Conservation (phyloP, 2,797 vertebrate genomes). For the Gymnodraco acuticeps region DNA sequence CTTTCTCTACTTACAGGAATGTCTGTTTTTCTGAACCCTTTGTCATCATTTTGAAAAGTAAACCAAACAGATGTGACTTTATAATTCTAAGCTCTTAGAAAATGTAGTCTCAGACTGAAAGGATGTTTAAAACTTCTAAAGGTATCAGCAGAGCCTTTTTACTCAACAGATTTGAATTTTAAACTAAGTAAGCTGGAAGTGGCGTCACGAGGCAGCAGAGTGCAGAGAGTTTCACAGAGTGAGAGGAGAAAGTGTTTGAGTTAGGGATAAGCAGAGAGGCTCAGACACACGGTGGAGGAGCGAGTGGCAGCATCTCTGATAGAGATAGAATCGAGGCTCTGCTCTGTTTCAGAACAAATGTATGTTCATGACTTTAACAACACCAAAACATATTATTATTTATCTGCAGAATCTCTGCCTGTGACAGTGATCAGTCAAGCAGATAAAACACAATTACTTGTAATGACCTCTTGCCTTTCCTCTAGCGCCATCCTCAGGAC, state of each 20-base stretch:
- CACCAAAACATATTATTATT: not conserved
- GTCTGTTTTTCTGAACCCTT: no score
- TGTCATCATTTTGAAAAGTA: not conserved
- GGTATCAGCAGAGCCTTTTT: constrained; percentile 36
- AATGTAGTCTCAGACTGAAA: constrained; percentile 15
- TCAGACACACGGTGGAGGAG: not conserved
- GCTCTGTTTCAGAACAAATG: accelerated
- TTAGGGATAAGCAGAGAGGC: constrained; percentile 13
- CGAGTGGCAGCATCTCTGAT: not conserved
- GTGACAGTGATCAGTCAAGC: not conserved
- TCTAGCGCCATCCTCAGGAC: not conserved
- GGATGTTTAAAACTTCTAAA: constrained; percentile 30
- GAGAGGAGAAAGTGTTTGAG: constrained; percentile 5
- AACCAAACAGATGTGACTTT: constrained; percentile 2
- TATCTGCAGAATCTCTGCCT: not conserved
- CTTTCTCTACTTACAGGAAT: no score
- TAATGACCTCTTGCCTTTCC: not conserved
- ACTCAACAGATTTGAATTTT: constrained; percentile 38
- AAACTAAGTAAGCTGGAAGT: constrained; percentile 54
- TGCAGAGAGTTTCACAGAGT: not conserved
- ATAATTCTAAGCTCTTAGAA: constrained; percentile 13
- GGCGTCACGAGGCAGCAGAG: constrained; percentile 18
- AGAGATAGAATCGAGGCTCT: not conserved
- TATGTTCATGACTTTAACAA: not conserved
- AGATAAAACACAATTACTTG: not conserved